phyloP scores from a whole-genome alignment of 2,888 invertebrate genomes.

The Tetheella fluctuosa region DNA sequence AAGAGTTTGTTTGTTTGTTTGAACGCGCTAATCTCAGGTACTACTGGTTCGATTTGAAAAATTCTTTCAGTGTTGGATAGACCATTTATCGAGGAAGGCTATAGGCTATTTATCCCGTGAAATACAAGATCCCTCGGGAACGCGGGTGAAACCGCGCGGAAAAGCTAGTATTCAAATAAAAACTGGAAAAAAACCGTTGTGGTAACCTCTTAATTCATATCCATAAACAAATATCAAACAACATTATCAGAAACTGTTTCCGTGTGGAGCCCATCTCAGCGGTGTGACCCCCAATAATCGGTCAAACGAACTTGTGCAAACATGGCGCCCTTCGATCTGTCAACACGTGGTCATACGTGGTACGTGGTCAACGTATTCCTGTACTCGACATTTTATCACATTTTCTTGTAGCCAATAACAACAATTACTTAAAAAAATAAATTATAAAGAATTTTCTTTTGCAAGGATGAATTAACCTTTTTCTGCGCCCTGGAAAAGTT shows the following conservation, averaged over 20 bases:
- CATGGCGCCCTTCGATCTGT: constrained; percentile 64
- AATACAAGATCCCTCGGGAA: too few species aligned
- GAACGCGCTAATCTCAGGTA: too few species aligned
- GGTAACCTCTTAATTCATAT: constrained; percentile 10
- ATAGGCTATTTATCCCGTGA: too few species aligned
- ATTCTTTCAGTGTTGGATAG: too few species aligned
- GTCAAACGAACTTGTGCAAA: constrained; percentile 59
- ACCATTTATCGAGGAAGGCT: too few species aligned
- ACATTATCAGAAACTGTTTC: constrained; percentile 29
- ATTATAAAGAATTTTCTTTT: background rate
- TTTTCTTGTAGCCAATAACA: background rate
- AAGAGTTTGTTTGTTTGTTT: too few species aligned
- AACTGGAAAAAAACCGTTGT: background rate
- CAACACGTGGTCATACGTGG: constrained; percentile 51
- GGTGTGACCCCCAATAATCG: constrained; percentile 63
- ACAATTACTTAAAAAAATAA: background rate
- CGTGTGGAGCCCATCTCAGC: constrained; percentile 43
- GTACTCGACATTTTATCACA: constrained; percentile 18
- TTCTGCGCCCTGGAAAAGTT: too few species aligned
- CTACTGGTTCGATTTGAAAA: too few species aligned
- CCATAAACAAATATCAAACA: constrained; percentile 29
- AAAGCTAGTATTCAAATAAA: background rate
- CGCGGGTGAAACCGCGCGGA: too few species aligned
- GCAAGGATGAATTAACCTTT: background rate
- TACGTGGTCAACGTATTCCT: constrained; percentile 25